Base-by-base conservation (phyloP, 2,888 invertebrate genomes). In the Pteria penguin region DNA sequence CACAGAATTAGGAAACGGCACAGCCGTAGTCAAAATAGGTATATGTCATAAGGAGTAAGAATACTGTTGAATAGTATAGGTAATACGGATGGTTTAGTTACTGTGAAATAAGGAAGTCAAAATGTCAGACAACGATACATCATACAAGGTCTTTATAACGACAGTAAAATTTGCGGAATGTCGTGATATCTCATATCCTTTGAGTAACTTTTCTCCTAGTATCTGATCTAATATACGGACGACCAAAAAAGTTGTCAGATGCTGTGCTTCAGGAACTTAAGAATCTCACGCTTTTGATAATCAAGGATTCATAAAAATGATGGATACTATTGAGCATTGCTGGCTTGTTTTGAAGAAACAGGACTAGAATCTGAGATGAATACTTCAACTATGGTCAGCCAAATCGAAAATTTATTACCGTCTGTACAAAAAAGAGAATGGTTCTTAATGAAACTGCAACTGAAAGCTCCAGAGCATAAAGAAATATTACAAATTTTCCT, bases 361-460 rank as follows among this genome's bases (percentile, higher is more conserved):
- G 36, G 32, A 2, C 31, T 66, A n/a, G 72, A 66, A 33, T 11
- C 29, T n/a, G 72, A 72, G 52, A 72, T 72, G 72, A 60, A 72
- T 24, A 72, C 60, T 26, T 29, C 66, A 29, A 72, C 72, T 45
- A 67, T 72, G 72, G 32, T 72, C 4, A 66, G 66, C 52, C 29
- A 67, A 36, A 66, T 72, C 5, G 72, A 72, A 33, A 65, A 67
- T 14, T 24, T 65, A 1, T 32, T 72, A 14, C 66, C 72, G 1
- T 22, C 45, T 36, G 52, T 72, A 26, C 66, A 66, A 32, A 63
- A 66, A n/a, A 29, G 66, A 27, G 66, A 72, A 66, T 72, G 72
- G 72, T 36, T 55, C 26, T 29, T 72, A 22, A 18, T 26, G n/a
- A 65, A 52, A 66, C 66, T 52, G 29, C 27, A n/a, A 57, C 22